Evolutionary conservation across 2,113 vertebrate genomes (phyloP), one percentile per base, ranked within the genome.

Genomic region (Etheostoma spectabile): DNA sequence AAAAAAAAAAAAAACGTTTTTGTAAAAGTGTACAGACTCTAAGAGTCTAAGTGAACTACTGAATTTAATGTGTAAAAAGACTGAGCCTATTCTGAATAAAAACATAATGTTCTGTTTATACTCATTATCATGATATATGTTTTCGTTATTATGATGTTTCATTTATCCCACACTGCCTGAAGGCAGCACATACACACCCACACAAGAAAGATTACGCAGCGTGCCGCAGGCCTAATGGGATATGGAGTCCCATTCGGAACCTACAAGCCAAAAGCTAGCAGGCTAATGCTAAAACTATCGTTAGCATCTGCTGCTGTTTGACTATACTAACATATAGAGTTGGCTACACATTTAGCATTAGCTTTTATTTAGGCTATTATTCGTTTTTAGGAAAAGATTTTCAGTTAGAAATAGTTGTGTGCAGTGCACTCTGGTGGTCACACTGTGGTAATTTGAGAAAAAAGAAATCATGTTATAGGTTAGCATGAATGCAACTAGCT

Each of bases 151-250:
- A 22, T 7, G 0, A 59, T 3, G 4, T 30, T 2, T 1, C 2
- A 22, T 74, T 38, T 8, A 2, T 79, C 79, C 82, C 33, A 65
- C 46, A 18, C 0, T 0, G 8, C 56, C 0, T 45, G 62, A 88
- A 88, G 46, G 84, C 55, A 85, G n/a, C 86, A 67, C 51, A 53
- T 35, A 56, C 68, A 81, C 64, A 80, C 10, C 51, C 68, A 81
- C 64, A 80, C 10, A 84, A 78, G 75, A 66, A 27, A 33, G 33
- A 83, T 87, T 82, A 88, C 82, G 83, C 56, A 84, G 80, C 35
- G 0, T 14, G 1, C 53, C 1, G 16, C 10, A 1, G 27, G 89
- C 67, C 88, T 88, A 85, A 12, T 92, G 91, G 90, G 91, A 85
- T 21, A 59, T 90, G 84, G 33, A 88, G 86, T 91, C 61, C 48